phyloP scores from a whole-genome alignment of 2,797 vertebrate species.

The Myiotriccus ornatus region DNA sequence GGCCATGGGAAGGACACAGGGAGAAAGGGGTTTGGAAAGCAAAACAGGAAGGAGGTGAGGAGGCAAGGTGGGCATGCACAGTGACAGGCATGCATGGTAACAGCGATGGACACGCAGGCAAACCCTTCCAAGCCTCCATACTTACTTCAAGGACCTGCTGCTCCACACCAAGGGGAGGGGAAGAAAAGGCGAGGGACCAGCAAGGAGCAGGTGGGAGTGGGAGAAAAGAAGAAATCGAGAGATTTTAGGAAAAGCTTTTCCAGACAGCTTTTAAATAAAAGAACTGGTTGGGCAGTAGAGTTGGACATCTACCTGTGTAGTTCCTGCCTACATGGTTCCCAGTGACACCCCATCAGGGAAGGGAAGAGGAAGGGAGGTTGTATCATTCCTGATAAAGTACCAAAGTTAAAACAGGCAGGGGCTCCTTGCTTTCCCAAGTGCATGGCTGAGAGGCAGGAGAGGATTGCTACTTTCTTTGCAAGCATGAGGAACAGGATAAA shows the following conservation, averaged over 20 bases:
- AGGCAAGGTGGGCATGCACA: slow-evolving; percentile 56
- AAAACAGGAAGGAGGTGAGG: background rate
- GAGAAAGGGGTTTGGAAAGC: background rate
- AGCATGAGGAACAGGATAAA: background rate
- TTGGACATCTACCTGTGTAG: background rate
- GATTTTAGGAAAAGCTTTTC: slow-evolving; percentile 63
- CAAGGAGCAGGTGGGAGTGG: slow-evolving; percentile 13
- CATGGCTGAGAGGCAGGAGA: background rate
- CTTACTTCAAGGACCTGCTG: slow-evolving; percentile 99
- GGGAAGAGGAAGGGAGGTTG: background rate
- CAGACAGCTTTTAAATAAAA: background rate
- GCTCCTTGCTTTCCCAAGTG: background rate
- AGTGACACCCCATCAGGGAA: background rate
- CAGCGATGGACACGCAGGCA: slow-evolving; percentile 13
- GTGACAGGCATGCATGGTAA: slow-evolving; percentile 30
- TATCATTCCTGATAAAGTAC: background rate
- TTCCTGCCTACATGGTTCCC: background rate
- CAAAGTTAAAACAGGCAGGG: background rate
- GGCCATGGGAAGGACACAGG: background rate
- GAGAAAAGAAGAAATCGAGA: slow-evolving; percentile 66
- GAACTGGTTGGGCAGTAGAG: background rate
- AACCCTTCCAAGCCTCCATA: slow-evolving; percentile 66
- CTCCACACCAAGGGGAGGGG: slow-evolving; percentile 78
- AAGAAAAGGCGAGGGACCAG: slow-evolving; percentile 63
- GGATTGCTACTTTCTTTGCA: background rate